These are phyloP conservation scores for Tetropium fuscum DNA, from an alignment of 2,888 invertebrate genomes.

Conservation along the genomic window DNA sequence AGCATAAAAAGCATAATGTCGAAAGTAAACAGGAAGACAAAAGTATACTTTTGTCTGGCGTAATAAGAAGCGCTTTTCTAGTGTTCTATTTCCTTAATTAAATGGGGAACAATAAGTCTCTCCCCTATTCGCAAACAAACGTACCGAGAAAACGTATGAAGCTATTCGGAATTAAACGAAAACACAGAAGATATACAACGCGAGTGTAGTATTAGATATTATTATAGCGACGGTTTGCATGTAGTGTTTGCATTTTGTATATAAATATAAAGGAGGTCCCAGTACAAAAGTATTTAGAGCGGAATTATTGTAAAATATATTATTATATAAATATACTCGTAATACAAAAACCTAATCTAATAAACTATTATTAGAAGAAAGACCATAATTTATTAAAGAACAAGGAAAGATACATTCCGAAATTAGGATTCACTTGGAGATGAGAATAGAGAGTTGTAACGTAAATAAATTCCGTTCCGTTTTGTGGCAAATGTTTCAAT, in stretches of 20 bases:
- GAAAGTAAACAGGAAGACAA: slow-evolving; percentile 33
- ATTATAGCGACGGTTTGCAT: no score
- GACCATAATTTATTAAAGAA: no score
- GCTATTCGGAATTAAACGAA: slow-evolving; percentile 30
- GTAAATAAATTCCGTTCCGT: no score
- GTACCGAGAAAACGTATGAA: slow-evolving; percentile 31
- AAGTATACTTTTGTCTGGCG: slow-evolving; percentile 29
- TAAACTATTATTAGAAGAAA: no score
- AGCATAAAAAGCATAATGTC: slow-evolving; percentile 35
- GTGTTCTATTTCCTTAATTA: slow-evolving; percentile 34
- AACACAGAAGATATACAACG: slow-evolving; percentile 23
- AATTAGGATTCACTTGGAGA: no score
- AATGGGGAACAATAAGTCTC: slow-evolving; percentile 31
- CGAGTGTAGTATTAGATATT: neutral
- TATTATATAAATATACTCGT: no score
- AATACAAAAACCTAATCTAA: no score
- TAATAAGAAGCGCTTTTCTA: slow-evolving; percentile 30
- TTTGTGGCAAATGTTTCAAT: no score
- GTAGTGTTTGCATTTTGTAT: no score
- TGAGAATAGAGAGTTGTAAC: no score
- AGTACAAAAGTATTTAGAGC: neutral
- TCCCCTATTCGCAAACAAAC: slow-evolving; percentile 25
- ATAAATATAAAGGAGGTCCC: neutral
- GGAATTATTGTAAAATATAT: no score
- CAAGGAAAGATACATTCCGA: no score